These are phyloP conservation scores for Alethe diademata DNA, from an alignment of 2,113 vertebrate genomes.

Conservation along the genomic window DNA sequence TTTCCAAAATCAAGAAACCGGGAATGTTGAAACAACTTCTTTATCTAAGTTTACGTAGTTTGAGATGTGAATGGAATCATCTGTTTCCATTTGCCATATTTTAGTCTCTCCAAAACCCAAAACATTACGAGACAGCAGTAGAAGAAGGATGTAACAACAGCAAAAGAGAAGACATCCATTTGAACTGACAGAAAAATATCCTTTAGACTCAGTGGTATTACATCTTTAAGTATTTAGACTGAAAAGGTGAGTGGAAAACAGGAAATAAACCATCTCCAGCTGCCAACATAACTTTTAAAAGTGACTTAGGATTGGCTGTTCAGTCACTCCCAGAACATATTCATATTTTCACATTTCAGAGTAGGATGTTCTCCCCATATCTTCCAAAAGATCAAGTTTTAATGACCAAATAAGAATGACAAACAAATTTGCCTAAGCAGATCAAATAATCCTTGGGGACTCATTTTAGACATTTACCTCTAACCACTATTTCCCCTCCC, in stretches of 20 bases:
- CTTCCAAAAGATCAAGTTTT: background rate
- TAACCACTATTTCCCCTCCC: background rate
- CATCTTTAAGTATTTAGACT: background rate
- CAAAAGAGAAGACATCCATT: background rate
- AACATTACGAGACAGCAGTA: background rate
- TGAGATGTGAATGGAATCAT: background rate
- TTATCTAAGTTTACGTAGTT: background rate
- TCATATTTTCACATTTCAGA: background rate
- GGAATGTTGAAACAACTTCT: background rate
- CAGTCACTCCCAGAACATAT: background rate
- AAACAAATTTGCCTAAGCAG: background rate
- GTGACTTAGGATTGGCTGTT: background rate
- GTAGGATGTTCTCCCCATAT: background rate
- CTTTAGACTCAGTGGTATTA: background rate
- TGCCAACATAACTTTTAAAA: background rate
- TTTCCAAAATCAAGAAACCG: background rate
- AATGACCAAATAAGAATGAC: background rate
- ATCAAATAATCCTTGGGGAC: background rate
- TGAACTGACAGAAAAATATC: background rate
- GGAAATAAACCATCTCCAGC: background rate
- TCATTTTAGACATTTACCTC: background rate
- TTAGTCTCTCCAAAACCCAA: background rate
- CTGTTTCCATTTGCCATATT: background rate
- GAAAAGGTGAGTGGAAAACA: background rate
- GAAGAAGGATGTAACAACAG: background rate